Conservation (phyloP, 2,797 vertebrate species). For the Lagodon rhomboides region DNA sequence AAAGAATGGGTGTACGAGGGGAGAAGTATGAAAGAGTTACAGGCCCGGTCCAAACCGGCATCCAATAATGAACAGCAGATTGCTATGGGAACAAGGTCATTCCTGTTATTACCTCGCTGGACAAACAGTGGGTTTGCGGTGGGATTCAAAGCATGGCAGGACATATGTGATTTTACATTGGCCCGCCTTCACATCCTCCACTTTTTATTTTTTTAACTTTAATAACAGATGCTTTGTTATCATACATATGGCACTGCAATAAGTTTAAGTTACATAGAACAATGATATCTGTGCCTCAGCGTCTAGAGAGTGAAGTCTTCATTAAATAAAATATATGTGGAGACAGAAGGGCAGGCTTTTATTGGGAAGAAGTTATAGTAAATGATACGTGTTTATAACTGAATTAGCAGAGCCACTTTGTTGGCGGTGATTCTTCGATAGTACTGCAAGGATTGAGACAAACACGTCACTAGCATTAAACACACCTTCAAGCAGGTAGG, state of each 20-base stretch:
- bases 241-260: constrained; percentile 8
- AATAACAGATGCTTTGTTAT: constrained; percentile 42
- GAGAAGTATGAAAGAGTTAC: constrained; percentile 41
- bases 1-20: constrained; percentile 38
- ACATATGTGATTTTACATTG: constrained; percentile 48
- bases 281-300: constrained; percentile 8
- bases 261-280: constrained; percentile 33
- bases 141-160: constrained; percentile 40
- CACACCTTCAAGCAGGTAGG: too few species aligned
- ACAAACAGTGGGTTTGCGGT: constrained; percentile 58
- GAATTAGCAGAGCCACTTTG: too few species aligned
- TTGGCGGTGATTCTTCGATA: too few species aligned
- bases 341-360: constrained; percentile 20
- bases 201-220: constrained; percentile 46
- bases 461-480: too few species aligned
- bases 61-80: constrained; percentile 73
- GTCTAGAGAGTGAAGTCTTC: constrained; percentile 8
- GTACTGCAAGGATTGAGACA: too few species aligned
- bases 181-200: constrained; percentile 1
- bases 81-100: constrained; percentile 74
- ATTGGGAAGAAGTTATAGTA: too few species aligned
- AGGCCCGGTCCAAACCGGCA: constrained; percentile 43
- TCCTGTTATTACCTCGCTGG: constrained; percentile 66
- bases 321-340: constrained; percentile 40
- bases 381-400: too few species aligned